phyloP scores from a whole-genome alignment of 2,888 invertebrate species.

The Drosophila histrio region DNA sequence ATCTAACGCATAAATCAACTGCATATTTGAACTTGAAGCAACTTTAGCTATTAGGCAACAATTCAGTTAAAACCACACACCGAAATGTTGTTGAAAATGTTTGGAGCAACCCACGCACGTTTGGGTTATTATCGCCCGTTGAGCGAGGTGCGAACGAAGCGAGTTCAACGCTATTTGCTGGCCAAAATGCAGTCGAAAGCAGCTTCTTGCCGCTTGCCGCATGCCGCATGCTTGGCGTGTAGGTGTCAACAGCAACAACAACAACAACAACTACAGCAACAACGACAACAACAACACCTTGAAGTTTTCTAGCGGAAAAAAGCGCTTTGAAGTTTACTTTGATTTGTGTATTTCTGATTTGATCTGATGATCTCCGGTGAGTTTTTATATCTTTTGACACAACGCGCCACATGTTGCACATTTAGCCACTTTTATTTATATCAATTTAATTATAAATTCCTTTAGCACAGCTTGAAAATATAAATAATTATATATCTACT shows the following conservation, averaged over 20 bases:
- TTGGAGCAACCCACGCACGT: conserved; percentile 67
- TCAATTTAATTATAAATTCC: conserved; percentile 44
- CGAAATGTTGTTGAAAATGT: conserved; percentile 34
- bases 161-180: conserved; percentile 54
- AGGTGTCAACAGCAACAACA: conserved; percentile 67
- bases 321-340: conserved; percentile 64
- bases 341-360: conserved; percentile 17
- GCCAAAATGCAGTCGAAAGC: conserved; percentile 53
- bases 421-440: conserved; percentile 32
- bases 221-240: conserved; percentile 51
- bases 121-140: conserved; percentile 56
- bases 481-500: conserved; percentile 16
- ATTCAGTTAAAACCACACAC: conserved; percentile 15
- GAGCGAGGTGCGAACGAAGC: conserved; percentile 64
- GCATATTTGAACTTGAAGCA: conserved; percentile 30
- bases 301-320: conserved; percentile 54
- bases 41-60: conserved; percentile 14
- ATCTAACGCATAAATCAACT: conserved; percentile 20
- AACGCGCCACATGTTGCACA: conserved; percentile 33
- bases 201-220: conserved; percentile 2
- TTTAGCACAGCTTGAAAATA: conserved; percentile 36
- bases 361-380: conserved; percentile 36
- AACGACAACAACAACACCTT: conserved; percentile 27
- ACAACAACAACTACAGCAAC: conserved; percentile 9
- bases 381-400: conserved; percentile 46